Conservation (phyloP, 2,888 invertebrate species). For the Leptinotarsa juncta region DNA sequence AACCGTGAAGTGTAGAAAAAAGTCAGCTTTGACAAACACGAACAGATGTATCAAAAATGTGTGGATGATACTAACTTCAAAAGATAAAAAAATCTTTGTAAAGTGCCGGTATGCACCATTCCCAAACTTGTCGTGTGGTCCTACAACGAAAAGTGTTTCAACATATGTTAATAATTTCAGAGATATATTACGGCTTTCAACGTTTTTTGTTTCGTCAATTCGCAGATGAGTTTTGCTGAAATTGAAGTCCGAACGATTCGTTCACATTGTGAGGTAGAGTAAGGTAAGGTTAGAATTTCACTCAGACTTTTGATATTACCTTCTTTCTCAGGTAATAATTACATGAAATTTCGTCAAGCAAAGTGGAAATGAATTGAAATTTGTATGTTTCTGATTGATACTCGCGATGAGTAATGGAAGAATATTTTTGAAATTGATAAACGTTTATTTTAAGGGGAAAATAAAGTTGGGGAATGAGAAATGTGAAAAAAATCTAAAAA, state of each 20-base stretch:
- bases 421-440: no score
- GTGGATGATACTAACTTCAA: not conserved
- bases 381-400: no score
- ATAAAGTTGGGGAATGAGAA: no score
- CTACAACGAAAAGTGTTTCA: slow-evolving; percentile 1
- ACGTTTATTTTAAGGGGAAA: no score
- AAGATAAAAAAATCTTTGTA: slow-evolving; percentile 3
- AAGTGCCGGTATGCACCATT: not conserved
- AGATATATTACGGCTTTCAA: slow-evolving; percentile 9
- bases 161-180: slow-evolving; percentile 14
- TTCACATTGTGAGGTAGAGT: no score
- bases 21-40: not conserved
- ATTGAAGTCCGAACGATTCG: not conserved
- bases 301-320: no score
- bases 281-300: no score
- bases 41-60: not conserved
- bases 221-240: not conserved
- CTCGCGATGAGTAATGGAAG: no score
- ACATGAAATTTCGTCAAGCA: no score
- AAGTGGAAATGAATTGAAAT: no score
- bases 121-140: slow-evolving; percentile 15
- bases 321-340: no score
- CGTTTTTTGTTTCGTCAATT: slow-evolving; percentile 2
- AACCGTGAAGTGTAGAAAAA: slow-evolving; percentile 4
- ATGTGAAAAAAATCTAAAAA: no score